These are phyloP conservation scores for Arizona elegans DNA, from an alignment of 2,113 vertebrate genomes.

Conservation along the genomic window DNA sequence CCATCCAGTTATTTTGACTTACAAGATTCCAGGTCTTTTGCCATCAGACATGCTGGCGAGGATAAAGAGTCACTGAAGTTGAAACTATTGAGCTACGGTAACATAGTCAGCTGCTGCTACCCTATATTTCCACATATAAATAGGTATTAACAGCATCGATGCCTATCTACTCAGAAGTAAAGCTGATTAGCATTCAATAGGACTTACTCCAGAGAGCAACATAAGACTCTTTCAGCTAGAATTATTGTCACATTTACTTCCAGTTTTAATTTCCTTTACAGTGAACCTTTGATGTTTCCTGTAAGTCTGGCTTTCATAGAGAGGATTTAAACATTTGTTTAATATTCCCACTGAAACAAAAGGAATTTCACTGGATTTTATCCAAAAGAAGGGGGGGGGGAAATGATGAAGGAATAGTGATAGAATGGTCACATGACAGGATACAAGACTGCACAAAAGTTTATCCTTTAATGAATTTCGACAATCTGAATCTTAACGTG, in stretches of 20 bases:
- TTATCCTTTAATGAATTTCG: background rate
- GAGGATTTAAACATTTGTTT: background rate
- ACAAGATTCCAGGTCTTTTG: background rate
- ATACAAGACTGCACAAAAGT: background rate
- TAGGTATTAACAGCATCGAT: background rate
- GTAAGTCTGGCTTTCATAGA: background rate
- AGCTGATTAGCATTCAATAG: background rate
- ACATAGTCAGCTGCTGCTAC: background rate
- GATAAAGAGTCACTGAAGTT: background rate
- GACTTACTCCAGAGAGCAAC: background rate
- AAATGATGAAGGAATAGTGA: background rate
- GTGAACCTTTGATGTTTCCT: background rate
- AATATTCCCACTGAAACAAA: background rate
- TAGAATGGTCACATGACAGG: background rate
- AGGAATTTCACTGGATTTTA: background rate
- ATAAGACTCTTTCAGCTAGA: background rate
- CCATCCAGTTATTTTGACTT: background rate
- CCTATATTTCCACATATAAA: background rate
- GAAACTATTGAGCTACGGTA: background rate
- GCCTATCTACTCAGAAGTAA: background rate
- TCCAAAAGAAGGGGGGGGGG: background rate
- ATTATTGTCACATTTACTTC: background rate
- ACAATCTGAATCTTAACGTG: background rate
- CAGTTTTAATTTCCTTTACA: background rate
- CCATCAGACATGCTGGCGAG: background rate